Percentiles rank a stretch among this genome's conserved stretches.
phyloP scores from a whole-genome alignment of 2,113 vertebrate genomes.

The Proteles cristata region DNA sequence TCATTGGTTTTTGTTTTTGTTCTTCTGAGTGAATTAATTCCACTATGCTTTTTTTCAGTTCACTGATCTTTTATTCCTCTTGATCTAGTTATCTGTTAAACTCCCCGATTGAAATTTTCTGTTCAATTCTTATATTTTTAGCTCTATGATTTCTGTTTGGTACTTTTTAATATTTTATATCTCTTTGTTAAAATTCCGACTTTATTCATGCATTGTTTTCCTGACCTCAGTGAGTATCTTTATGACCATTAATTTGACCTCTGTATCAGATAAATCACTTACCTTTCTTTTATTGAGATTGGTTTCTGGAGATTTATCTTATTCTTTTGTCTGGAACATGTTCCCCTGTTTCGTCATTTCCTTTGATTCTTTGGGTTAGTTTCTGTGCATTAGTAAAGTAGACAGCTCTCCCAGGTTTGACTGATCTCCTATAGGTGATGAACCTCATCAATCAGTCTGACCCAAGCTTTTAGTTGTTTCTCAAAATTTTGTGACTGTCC shows the following conservation, averaged over 20 bases:
- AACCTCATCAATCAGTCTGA: not conserved
- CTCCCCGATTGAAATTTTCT: not conserved
- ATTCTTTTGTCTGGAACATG: not conserved
- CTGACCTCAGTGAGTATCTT: not conserved
- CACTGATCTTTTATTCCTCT: not conserved
- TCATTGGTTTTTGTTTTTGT: not conserved
- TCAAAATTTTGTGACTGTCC: not conserved
- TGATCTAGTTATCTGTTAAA: not conserved
- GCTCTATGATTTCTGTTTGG: not conserved
- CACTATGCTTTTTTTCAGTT: not conserved
- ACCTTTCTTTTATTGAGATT: not conserved
- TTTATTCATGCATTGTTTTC: not conserved
- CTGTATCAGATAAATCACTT: not conserved
- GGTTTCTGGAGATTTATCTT: not conserved
- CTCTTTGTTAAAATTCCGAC: not conserved
- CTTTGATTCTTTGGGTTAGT: not conserved
- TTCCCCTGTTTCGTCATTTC: not conserved
- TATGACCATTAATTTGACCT: not conserved
- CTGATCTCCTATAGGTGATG: not conserved
- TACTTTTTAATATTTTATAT: not conserved
- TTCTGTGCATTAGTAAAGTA: not conserved
- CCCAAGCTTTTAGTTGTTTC: not conserved
- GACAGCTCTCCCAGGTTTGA: not conserved
- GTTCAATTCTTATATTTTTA: not conserved
- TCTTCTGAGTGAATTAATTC: not conserved